phyloP scores from a whole-genome alignment of 2,797 vertebrate species.

The Euphonia xanthogaster region DNA sequence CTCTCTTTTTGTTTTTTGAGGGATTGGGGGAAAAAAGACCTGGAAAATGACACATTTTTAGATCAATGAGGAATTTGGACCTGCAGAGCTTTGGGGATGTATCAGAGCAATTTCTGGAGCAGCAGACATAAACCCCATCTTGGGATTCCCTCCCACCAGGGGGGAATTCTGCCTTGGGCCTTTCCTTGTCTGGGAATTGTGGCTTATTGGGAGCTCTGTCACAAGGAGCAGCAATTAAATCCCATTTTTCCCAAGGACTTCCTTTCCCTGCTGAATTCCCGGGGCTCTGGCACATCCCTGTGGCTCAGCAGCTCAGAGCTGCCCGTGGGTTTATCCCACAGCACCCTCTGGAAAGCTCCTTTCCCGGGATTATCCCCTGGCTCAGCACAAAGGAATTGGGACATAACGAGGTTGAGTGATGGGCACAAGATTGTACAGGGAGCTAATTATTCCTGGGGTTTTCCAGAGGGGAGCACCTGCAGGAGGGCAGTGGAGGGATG shows the following conservation, averaged over 20 bases:
- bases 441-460: neutral
- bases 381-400: neutral
- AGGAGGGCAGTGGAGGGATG: neutral
- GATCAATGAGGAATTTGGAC: neutral
- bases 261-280: neutral
- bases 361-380: neutral
- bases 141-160: neutral
- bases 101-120: neutral
- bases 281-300: neutral
- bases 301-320: neutral
- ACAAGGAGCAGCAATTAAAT: accelerated
- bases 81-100: neutral
- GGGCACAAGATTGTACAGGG: neutral
- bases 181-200: neutral
- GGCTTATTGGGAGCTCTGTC: neutral
- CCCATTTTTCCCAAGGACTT: neutral
- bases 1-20: neutral
- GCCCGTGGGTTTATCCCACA: neutral
- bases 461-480: neutral
- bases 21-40: neutral
- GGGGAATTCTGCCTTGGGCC: neutral
- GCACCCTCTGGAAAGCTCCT: neutral
- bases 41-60: neutral
- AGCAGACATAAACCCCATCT: neutral
- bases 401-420: neutral